Conservation (phyloP, 2,113 vertebrate genomes). For the Pseudorhombus dupliciocellatus region DNA sequence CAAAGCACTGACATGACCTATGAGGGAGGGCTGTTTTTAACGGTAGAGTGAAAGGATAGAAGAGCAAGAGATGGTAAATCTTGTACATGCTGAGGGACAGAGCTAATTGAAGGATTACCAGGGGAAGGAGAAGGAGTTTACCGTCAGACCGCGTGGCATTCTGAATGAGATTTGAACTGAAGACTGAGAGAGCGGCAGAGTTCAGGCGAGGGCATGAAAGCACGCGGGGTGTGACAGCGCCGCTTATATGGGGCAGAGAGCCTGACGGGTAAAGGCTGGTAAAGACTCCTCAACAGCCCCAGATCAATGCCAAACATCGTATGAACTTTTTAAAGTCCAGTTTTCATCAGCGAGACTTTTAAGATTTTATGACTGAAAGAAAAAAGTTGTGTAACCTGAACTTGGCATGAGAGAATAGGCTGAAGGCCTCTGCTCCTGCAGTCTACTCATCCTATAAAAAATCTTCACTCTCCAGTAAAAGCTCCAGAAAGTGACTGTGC, state of each 20-base stretch:
- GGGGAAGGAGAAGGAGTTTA: background rate
- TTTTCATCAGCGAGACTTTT: too few relatives aligned
- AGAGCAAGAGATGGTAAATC: background rate
- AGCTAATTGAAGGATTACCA: background rate
- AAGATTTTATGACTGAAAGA: too few relatives aligned
- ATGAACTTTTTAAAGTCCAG: too few relatives aligned
- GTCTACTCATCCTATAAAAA: background rate
- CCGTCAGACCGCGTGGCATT: background rate
- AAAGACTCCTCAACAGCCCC: too few relatives aligned
- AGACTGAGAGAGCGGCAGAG: background rate
- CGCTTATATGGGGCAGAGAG: too few relatives aligned
- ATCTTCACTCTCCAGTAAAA: background rate
- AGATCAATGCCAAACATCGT: too few relatives aligned
- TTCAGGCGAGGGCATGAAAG: background rate
- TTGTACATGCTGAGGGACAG: background rate
- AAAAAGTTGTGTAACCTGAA: too few relatives aligned
- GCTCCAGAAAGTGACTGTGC: conserved; percentile 5
- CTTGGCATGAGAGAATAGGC: background rate
- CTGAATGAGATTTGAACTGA: background rate
- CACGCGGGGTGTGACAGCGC: background rate
- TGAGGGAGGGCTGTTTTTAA: background rate
- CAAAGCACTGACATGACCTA: background rate
- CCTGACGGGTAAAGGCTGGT: too few relatives aligned
- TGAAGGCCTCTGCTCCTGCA: background rate
- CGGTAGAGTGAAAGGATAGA: background rate